Base-by-base conservation (phyloP, 1,140 invertebrate species). In the Eurosta solidaginis region DNA sequence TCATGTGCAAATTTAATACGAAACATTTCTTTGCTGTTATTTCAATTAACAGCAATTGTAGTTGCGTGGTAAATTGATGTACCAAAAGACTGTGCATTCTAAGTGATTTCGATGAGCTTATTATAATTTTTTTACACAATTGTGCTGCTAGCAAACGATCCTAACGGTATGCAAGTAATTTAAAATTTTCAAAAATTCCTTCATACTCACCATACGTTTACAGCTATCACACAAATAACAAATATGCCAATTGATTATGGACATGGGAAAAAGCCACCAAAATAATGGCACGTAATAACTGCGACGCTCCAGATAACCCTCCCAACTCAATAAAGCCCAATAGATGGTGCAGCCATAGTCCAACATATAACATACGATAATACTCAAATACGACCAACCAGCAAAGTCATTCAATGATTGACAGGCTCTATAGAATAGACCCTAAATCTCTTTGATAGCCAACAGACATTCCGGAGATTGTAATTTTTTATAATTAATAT, bases 331-430 rank as follows among this genome's bases (percentile, higher is more conserved):
- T 6, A 80, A 47, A 10, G 44, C 4, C 79, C 79, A 80, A 29
- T 80, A 80, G 29, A 78, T 27, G 29, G 63, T 54, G 33, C 77
- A 80, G 6, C 77, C 68, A 29, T 47, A 76, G 50, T 80, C 79
- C 9, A 80, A 14, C 17, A 80, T 76, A 78, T 76, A 76, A 17
- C 47, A 78, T n/a, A 54, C 49, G 14, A 76, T 47, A 1, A 78
- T 63, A 7, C 77, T 27, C 33, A 80, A 77, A 6, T 78, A 5
- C 22, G 79, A 80, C 49, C 77, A 75, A n/a, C 77, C 77, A 17
- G 74, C 77, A 73, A 80, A 76, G 10, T 73, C 77, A 74, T 80
- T 80, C 3, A 78, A 36, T 9, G 14, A 14, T 9, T 20, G 14
- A 14, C 75, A 59, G 10, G 77, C 77, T 9, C 78, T 77, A 59